Evolutionary conservation across 2,113 vertebrate species (phyloP).

Genomic region (Sapajus apella): DNA sequence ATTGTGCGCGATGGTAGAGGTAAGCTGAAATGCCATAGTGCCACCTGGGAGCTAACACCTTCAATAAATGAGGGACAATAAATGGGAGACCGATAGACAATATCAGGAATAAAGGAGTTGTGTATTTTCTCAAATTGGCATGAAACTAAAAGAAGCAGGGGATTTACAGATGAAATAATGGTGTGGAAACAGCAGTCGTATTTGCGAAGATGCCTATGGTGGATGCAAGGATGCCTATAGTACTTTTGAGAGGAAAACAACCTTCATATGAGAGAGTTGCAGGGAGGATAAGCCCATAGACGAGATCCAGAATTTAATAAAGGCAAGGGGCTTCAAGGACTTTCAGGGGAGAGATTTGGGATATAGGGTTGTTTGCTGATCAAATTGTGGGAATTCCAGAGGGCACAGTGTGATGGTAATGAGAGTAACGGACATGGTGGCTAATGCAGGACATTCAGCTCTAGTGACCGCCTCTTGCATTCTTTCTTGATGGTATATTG

Average conservation of each 20-base stretch:
- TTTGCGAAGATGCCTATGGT: background rate
- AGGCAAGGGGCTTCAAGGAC: background rate
- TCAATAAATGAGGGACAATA: background rate
- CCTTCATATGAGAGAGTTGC: background rate
- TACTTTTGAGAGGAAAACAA: background rate
- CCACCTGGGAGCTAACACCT: accelerated
- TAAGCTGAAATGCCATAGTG: background rate
- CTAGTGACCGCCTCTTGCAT: background rate
- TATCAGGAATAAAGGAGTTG: background rate
- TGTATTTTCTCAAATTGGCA: background rate
- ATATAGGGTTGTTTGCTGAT: background rate
- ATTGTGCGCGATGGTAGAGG: too few species aligned
- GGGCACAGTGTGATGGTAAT: background rate
- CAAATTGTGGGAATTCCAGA: background rate
- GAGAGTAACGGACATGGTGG: background rate
- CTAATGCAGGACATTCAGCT: background rate
- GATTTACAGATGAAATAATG: background rate
- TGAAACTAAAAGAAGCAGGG: background rate
- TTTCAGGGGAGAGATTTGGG: background rate
- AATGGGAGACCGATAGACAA: background rate
- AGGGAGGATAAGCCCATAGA: background rate
- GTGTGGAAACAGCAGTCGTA: background rate
- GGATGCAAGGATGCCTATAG: background rate
- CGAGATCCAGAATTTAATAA: background rate
- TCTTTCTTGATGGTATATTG: background rate